These are phyloP conservation scores for Sebastolobus alascanus DNA, from an alignment of 2,797 vertebrate genomes.

Conservation along the genomic window DNA sequence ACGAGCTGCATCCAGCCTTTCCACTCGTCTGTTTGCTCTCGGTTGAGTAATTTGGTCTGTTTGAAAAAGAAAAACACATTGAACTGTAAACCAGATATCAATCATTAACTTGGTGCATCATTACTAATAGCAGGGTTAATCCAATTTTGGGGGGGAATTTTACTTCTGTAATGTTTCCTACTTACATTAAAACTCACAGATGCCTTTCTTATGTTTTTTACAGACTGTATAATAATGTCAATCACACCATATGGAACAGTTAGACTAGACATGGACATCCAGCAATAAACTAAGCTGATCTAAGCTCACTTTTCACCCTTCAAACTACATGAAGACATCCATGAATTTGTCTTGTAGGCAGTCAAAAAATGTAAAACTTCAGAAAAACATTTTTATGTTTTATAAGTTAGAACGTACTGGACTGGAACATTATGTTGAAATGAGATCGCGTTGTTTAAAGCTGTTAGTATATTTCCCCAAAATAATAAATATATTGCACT, in stretches of 20 bases:
- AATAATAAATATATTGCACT: neutral
- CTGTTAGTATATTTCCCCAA: neutral
- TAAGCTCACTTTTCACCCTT: neutral
- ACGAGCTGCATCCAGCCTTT: constrained; percentile 99
- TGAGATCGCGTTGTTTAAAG: neutral
- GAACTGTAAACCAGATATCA: neutral
- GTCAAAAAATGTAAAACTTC: neutral
- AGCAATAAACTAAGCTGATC: neutral
- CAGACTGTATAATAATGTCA: neutral
- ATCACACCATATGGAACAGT: neutral
- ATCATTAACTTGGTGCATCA: neutral
- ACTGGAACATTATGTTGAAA: neutral
- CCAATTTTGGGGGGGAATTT: neutral
- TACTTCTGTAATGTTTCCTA: neutral
- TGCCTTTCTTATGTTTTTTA: neutral
- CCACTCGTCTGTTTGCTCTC: constrained; percentile 99
- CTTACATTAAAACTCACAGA: neutral
- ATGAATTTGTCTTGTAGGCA: neutral
- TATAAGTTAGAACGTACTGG: neutral
- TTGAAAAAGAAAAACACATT: neutral
- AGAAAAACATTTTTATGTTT: neutral
- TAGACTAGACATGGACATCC: neutral
- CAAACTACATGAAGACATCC: neutral
- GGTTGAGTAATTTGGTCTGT: constrained; percentile 95
- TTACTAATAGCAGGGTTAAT: neutral